Percentiles rank a stretch among this genome's conserved stretches.
phyloP scores from a whole-genome alignment of 1,140 invertebrate species.

The Wasmannia auropunctata region DNA sequence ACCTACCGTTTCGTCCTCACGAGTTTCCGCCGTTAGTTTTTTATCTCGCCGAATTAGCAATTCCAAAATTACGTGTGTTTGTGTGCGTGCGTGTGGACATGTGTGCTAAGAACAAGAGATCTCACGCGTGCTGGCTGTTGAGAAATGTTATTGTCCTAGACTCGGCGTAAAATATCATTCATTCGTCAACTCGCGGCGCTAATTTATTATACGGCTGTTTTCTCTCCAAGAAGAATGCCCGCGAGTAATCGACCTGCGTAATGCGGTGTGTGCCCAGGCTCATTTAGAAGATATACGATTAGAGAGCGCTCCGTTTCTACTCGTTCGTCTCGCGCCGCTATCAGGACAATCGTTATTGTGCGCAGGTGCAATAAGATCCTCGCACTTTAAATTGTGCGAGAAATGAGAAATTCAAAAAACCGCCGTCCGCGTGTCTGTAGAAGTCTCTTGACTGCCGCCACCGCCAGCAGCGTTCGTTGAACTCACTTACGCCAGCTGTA shows the following conservation, averaged over 20 bases:
- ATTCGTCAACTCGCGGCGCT: slow-evolving; percentile 27
- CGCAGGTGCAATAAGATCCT: slow-evolving; percentile 49
- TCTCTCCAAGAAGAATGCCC: slow-evolving; percentile 40
- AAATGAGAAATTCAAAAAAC: slow-evolving; percentile 53
- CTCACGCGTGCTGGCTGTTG: not conserved
- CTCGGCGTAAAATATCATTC: slow-evolving; percentile 10
- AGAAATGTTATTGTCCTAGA: not conserved
- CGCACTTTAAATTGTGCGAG: slow-evolving; percentile 44
- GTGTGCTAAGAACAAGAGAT: not conserved
- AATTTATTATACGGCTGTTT: slow-evolving; percentile 47
- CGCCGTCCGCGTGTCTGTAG: slow-evolving; percentile 16
- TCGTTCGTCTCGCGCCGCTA: slow-evolving; percentile 45
- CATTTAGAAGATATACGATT: slow-evolving; percentile 53
- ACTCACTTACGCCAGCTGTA: slow-evolving; percentile 53
- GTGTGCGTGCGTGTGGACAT: too few relatives aligned
- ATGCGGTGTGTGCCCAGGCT: slow-evolving; percentile 30
- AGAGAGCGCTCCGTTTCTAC: slow-evolving; percentile 29
- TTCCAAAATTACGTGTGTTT: not conserved
- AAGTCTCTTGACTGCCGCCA: slow-evolving; percentile 48
- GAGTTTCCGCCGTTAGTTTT: not conserved
- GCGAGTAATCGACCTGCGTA: slow-evolving; percentile 45
- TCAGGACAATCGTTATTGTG: slow-evolving; percentile 52
- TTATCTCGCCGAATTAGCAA: not conserved
- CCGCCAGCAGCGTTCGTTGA: slow-evolving; percentile 49
- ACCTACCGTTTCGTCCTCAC: not conserved